Evolutionary conservation across 1,140 invertebrate species (phyloP).

Genomic region (Diuraphis noxia): DNA sequence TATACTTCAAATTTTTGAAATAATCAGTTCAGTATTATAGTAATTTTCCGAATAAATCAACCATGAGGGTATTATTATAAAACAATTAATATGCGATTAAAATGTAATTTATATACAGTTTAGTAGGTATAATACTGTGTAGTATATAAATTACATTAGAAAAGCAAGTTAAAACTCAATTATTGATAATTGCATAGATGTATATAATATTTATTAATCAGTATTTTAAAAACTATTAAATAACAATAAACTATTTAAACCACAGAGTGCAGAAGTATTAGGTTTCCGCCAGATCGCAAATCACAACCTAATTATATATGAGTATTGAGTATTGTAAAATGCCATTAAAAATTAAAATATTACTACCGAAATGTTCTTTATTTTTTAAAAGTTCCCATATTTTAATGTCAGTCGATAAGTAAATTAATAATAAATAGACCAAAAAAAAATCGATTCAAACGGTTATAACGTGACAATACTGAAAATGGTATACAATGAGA

Average conservation of each 20-base stretch:
- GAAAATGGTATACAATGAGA: not conserved
- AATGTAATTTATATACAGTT: not conserved
- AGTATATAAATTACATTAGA: not conserved
- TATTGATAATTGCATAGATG: not conserved
- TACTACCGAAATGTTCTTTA: not conserved
- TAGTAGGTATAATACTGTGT: no score
- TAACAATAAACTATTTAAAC: not conserved
- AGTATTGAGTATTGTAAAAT: not conserved
- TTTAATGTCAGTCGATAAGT: not conserved
- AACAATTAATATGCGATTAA: not conserved
- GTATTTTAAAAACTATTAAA: not conserved
- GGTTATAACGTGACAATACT: not conserved
- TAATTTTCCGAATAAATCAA: not conserved
- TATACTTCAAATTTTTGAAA: not conserved
- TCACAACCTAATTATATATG: not conserved
- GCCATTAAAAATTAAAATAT: no score
- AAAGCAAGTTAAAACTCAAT: not conserved
- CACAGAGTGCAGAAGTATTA: not conserved
- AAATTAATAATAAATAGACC: not conserved
- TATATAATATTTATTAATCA: not conserved
- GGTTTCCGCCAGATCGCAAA: not conserved
- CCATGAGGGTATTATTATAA: not conserved
- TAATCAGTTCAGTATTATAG: not conserved
- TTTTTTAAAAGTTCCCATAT: not conserved
- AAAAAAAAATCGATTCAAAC: not conserved